Evolutionary conservation across 64 coral and sea anemone species (phyloP), one percentile per base, ranked within the genome.

Genomic region (Acropora tenuis): DNA sequence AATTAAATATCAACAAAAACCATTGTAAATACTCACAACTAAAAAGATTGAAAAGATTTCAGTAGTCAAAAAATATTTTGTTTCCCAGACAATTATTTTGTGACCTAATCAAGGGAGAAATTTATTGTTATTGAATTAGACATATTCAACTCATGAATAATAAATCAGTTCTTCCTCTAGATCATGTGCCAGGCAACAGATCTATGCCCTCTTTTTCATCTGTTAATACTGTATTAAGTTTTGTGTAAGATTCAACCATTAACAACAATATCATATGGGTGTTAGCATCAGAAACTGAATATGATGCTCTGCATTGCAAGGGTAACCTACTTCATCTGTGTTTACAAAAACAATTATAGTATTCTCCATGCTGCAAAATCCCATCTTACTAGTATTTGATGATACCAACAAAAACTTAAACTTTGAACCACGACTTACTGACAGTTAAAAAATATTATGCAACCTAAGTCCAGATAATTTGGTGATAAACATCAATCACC

Each of bases 71-170:
- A 63, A 63, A 2, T 3, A 63, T 63, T 63, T 63, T 63, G 60
- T 63, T 55, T 5, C 9, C 52, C 16, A 13, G 11, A 11, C 60
- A 0, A 63, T 63, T 63, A 30, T 30, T 30, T 30, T 30, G 30
- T 30, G 30, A 30, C 30, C 30, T 30, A 30, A 30, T 30, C 30
- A 30, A 13, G 16, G 60, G 13, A 7, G 52, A 55, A 55, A 30
- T 30, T 30, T 30, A 30, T 55, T 5, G 10, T 55, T 55, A 11
- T 63, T 63, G 60, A 7, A 78, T 1, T 0, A 85, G 46, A 44
- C 63, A 45, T 69, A 17, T 49, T 49, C 65, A 85, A 10, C 82
- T 71, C 18, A 12, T 85, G 5, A 85, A 85, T 85, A 85, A 85
- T 73, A 50, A 20, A 85, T 71, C 8, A 20, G 9, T 7, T 71